Evolutionary conservation across 2,797 vertebrate species (phyloP), one percentile per base, ranked within the genome.

Genomic region (Netta rufina): DNA sequence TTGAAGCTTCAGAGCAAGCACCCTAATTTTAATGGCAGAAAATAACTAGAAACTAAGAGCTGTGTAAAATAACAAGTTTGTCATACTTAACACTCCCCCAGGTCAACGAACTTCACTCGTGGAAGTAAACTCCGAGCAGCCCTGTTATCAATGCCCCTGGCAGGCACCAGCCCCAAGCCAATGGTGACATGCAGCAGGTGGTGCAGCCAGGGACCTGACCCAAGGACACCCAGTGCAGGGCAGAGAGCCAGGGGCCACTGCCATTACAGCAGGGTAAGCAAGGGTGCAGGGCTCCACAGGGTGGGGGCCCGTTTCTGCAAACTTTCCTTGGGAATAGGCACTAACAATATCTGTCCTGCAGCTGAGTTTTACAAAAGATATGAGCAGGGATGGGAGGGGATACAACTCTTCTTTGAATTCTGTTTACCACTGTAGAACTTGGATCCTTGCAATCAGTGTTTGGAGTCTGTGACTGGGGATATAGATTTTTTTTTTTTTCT

Each of bases 111-210:
- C 33, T 39, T 65, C 0, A 0, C 38, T 62, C 69, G 71, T 74
- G 41, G 81, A 65, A 91, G 73, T 33, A 88, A 92, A 94, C 82
- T 56, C 13, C 5, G 18, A 72, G 78, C 7, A 20, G 36, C 25
- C 91, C 53, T 62, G 91, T 84, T 89, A 92, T 83, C 84, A 62
- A 32, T 6, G 54, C 69, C 11, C 33, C 54, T 89, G 41, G 69
- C 75, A 62, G 67, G 85, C 71, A 80, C 41, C 88, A 80, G 78
- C 45, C 49, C n/a, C 27, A 41, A 65, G 45, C 53, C 10, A 8
- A 22, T 2, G 39, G 70, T 79, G 76, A 38, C 88, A 79, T 0
- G 0, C 70, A 88, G 36, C 45, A 58, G 0, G 0, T 9, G 45
- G 60, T 3, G 49, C 39, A 80, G 61, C 36, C 77, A 51, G 84